A percentile compares a stretch with the other conserved stretches of the same genome.
Conservation (phyloP, 2,113 vertebrate genomes). For the Myrmophylax atrothorax region DNA sequence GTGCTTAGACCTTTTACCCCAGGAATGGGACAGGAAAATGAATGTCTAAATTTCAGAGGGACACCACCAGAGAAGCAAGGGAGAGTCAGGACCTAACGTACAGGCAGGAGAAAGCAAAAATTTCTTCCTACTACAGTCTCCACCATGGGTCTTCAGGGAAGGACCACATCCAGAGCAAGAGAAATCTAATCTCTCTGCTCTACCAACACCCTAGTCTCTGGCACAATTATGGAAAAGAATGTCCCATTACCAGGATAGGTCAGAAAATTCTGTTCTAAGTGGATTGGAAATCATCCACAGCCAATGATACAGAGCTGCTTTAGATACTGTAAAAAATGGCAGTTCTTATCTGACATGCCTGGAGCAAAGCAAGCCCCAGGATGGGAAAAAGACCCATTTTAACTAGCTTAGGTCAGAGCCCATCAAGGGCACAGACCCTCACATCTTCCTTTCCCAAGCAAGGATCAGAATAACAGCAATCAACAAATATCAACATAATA, state of each 20-base stretch:
- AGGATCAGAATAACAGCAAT: background rate
- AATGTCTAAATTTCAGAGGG: background rate
- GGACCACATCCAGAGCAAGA: background rate
- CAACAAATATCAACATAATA: conserved; percentile 45
- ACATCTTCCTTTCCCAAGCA: background rate
- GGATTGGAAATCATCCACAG: background rate
- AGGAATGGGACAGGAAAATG: background rate
- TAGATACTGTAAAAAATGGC: background rate
- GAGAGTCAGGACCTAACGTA: background rate
- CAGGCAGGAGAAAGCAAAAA: background rate
- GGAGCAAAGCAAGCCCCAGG: background rate
- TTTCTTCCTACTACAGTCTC: background rate
- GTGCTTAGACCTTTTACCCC: background rate
- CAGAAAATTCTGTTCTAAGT: background rate
- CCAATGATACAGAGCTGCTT: background rate
- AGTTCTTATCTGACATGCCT: background rate
- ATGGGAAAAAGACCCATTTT: background rate
- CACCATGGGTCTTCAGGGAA: background rate
- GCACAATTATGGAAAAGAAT: background rate
- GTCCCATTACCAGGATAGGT: background rate
- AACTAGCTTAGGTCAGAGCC: background rate
- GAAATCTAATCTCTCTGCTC: background rate
- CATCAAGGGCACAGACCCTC: background rate
- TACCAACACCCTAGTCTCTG: background rate
- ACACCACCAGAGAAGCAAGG: background rate